A percentile compares a stretch with the other conserved stretches of the same genome.
These are phyloP conservation scores for Bicyclus anynana DNA, from an alignment of 1,140 invertebrate species.

Conservation along the genomic window DNA sequence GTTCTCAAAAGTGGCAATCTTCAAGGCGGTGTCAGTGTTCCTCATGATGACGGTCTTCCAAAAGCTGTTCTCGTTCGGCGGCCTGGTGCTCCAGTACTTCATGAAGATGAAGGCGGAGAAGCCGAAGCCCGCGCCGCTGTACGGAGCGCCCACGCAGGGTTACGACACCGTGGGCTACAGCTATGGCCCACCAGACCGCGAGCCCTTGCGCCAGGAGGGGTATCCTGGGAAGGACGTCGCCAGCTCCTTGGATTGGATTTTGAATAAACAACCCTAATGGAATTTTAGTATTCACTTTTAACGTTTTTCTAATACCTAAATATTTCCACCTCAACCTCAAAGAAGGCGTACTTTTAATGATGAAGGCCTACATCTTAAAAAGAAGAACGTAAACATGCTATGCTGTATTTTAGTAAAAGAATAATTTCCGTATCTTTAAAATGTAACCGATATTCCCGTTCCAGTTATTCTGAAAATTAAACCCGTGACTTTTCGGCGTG, in stretches of 20 bases:
- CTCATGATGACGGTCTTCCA: constrained; percentile 61
- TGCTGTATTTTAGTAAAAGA: too few relatives aligned
- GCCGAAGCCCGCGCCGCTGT: constrained; percentile 30
- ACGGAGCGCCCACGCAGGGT: constrained; percentile 45
- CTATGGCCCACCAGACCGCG: constrained; percentile 50
- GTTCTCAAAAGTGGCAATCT: constrained; percentile 58
- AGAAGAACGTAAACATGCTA: too few relatives aligned
- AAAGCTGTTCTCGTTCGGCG: constrained; percentile 51
- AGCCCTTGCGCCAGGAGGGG: constrained; percentile 25
- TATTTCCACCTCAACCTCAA: too few relatives aligned
- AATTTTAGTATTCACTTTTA: constrained; percentile 3
- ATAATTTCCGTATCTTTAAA: too few relatives aligned
- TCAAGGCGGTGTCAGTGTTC: constrained; percentile 57
- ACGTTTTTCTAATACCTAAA: not conserved
- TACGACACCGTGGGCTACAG: constrained; percentile 66
- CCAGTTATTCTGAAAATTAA: too few relatives aligned
- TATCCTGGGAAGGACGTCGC: constrained; percentile 42
- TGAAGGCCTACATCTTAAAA: too few relatives aligned
- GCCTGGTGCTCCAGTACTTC: constrained; percentile 47
- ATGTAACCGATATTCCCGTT: too few relatives aligned
- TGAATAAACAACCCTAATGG: constrained; percentile 46
- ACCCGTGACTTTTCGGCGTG: too few relatives aligned
- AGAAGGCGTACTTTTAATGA: too few relatives aligned
- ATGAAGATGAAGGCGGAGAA: constrained; percentile 42
- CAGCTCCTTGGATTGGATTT: constrained; percentile 47